Base-by-base conservation (phyloP, 2,888 invertebrate species). In the Phania funesta region DNA sequence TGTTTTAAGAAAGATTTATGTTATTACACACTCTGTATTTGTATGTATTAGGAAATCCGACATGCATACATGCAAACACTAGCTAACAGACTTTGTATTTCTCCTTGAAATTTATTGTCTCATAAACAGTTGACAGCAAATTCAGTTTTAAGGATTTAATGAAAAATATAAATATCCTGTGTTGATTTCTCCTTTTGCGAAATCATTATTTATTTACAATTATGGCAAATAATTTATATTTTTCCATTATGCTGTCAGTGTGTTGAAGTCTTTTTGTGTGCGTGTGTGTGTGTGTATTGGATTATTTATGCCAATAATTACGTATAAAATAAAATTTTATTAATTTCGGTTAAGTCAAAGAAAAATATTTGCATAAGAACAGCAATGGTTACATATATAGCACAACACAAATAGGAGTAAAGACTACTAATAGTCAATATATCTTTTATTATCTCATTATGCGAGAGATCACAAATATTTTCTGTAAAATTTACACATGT, bases 121-220 rank as follows among this genome's bases (percentile, higher is more conserved):
- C 64, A 65, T 65, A 64, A 48, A 29, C 22, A 65, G 48, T 50
- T 78, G 64, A 65, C 65, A 78, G 54, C 48, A 64, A 18, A 24
- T 62, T 46, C 20, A 77, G 46, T 64, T 77, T 65, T 3, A 29
- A 24, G 41, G 16, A 60, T 67, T 65, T 65, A 71, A 58, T 62
- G 71, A 78, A 65, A 71, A 56, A 35, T 50, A 71, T 71, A 78
- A 64, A 65, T 65, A 78, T 65, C 9, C 41, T 64, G 22, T 78
- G 71, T 56, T 78, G 54, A 48, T 20, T 56, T 58, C 20, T 65
- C 20, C 20, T 54, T 54, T 29, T 65, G 18, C 18, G 18, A 50
- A 32, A 56, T 48, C n/a, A 50, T 71, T 71, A 65, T 78, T 78
- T 78, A 71, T 78, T 65, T 71, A 26, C 18, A 54, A 58, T 78